phyloP scores from a whole-genome alignment of 2,113 vertebrate genomes.

The Trochalopteron elliotii region DNA sequence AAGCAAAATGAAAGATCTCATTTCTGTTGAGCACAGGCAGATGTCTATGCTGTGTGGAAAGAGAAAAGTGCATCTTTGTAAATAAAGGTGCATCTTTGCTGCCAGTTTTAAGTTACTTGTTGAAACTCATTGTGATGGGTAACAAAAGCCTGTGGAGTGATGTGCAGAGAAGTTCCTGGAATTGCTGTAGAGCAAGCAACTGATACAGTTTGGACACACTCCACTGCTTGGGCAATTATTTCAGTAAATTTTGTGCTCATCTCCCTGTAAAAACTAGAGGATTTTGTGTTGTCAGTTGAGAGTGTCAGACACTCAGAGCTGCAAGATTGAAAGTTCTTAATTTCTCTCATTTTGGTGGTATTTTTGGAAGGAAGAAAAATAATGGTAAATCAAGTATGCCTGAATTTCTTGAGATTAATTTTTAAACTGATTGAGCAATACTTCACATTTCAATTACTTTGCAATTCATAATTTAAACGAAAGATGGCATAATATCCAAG shows the following conservation, averaged over 20 bases:
- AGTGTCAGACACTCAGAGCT: background rate
- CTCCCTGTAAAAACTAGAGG: background rate
- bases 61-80: background rate
- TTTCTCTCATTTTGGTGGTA: background rate
- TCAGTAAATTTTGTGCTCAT: background rate
- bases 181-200: background rate
- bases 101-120: background rate
- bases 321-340: background rate
- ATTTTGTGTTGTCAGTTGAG: background rate
- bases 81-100: background rate
- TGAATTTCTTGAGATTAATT: background rate
- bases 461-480: slow-evolving; percentile 66
- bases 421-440: background rate
- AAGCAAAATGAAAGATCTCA: background rate
- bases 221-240: background rate
- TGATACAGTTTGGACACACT: background rate
- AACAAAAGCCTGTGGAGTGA: background rate
- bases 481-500: slow-evolving; percentile 65
- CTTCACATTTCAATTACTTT: slow-evolving; percentile 18
- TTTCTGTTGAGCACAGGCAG: background rate
- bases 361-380: background rate
- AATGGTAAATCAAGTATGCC: background rate
- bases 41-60: background rate
- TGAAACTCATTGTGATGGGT: background rate
- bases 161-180: background rate